These are phyloP conservation scores for Sarcophaga subvicina DNA, from an alignment of 2,888 invertebrate genomes.

Conservation along the genomic window DNA sequence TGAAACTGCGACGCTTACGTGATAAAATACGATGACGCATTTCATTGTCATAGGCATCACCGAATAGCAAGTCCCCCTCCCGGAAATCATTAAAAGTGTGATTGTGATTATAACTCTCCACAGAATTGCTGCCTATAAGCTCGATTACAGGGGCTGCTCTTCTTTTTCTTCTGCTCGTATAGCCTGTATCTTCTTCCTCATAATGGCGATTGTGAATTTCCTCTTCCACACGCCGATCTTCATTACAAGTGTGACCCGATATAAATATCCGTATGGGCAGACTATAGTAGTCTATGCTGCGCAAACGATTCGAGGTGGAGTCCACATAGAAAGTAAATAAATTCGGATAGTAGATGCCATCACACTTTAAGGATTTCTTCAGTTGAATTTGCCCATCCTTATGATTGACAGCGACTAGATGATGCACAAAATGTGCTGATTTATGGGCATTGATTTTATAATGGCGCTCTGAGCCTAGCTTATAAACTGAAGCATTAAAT, in stretches of 20 bases:
- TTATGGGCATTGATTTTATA: conserved; percentile 91
- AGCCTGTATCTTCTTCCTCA: conserved; percentile 85
- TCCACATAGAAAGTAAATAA: conserved; percentile 94
- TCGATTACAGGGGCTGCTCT: conserved; percentile 64
- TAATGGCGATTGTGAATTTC: conserved; percentile 82
- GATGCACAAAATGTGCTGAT: conserved; percentile 91
- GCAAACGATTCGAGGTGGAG: conserved; percentile 89
- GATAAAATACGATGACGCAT: conserved; percentile 83
- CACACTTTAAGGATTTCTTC: conserved; percentile 88
- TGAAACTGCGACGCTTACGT: conserved; percentile 82
- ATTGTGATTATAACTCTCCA: conserved; percentile 74
- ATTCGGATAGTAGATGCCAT: conserved; percentile 91
- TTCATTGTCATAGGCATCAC: conserved; percentile 83
- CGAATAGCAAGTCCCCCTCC: conserved; percentile 84
- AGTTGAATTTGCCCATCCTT: conserved; percentile 89
- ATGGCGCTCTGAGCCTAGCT: conserved; percentile 89
- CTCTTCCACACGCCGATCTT: conserved; percentile 85
- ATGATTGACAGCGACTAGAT: conserved; percentile 88
- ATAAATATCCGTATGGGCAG: conserved; percentile 89
- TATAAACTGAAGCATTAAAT: conserved; percentile 91
- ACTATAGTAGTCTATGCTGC: conserved; percentile 92
- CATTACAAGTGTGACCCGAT: conserved; percentile 87
- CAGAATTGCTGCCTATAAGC: conserved; percentile 69
- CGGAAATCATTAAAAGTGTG: conserved; percentile 78
- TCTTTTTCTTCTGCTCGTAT: conserved; percentile 82